Percentiles rank a stretch among this genome's conserved stretches.
These are phyloP conservation scores for Adelges cooleyi DNA, from an alignment of 1,140 invertebrate species.

Conservation along the genomic window DNA sequence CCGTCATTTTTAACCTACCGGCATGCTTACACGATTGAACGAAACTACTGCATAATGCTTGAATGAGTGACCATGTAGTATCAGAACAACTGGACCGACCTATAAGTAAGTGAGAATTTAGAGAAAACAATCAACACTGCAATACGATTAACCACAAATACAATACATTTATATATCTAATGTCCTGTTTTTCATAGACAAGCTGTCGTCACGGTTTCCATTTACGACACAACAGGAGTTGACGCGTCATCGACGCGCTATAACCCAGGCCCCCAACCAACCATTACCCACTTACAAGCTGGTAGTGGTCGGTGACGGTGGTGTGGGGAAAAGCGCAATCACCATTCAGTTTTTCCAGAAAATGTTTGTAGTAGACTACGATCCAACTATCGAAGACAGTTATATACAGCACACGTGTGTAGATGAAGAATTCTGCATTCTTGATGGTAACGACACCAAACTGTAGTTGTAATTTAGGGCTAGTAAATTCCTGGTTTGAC, in stretches of 20 bases:
- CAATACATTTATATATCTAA: too few relatives aligned
- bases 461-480: too few relatives aligned
- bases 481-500: too few relatives aligned
- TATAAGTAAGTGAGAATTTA: too few relatives aligned
- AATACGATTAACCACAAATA: too few relatives aligned
- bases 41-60: too few relatives aligned
- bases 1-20: too few relatives aligned
- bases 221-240: slow-evolving; percentile 25
- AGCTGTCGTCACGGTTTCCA: slow-evolving; percentile 13
- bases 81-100: too few relatives aligned
- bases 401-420: slow-evolving; percentile 86
- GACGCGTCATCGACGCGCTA: slow-evolving; percentile 20
- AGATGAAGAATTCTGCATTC: slow-evolving; percentile 79
- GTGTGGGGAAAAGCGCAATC: slow-evolving; percentile 80
- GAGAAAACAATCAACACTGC: too few relatives aligned
- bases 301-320: slow-evolving; percentile 81
- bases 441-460: slow-evolving; percentile 60
- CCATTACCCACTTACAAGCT: slow-evolving; percentile 60
- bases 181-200: neutral
- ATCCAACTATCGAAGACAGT: slow-evolving; percentile 82
- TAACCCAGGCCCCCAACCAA: slow-evolving; percentile 27
- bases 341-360: slow-evolving; percentile 85
- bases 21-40: too few relatives aligned
- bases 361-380: slow-evolving; percentile 78
- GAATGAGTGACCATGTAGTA: too few relatives aligned